These are phyloP conservation scores for Eupristina koningsbergeri DNA, from an alignment of 1,140 invertebrate genomes.

Conservation along the genomic window DNA sequence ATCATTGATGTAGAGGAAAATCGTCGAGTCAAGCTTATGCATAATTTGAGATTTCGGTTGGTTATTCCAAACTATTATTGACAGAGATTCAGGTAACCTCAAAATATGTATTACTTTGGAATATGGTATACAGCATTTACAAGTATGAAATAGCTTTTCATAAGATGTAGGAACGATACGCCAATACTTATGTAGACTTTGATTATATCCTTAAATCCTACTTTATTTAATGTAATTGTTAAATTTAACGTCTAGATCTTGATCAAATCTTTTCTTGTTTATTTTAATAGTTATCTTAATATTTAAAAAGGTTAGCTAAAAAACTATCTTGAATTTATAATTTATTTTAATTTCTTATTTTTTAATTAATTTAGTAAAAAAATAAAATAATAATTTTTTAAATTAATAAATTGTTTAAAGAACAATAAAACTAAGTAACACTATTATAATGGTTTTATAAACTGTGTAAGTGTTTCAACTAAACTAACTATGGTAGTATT, in stretches of 20 bases:
- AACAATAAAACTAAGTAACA: too few species aligned
- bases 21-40: not conserved
- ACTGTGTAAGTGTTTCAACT: not conserved
- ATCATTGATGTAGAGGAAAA: not conserved
- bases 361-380: too few species aligned
- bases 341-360: too few species aligned
- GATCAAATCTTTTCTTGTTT: too few species aligned
- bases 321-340: too few species aligned
- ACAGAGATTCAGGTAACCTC: not conserved
- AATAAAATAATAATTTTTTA: too few species aligned
- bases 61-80: not conserved
- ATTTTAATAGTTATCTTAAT: too few species aligned
- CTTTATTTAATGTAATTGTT: too few species aligned
- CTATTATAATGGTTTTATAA: not conserved
- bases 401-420: too few species aligned
- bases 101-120: not conserved
- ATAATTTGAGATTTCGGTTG: not conserved
- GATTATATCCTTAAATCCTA: too few species aligned
- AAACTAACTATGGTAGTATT: not conserved
- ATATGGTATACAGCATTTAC: not conserved
- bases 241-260: too few species aligned
- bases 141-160: not conserved
- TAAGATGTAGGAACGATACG: not conserved
- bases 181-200: not conserved
- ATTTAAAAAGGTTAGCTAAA: too few species aligned